A percentile compares a stretch with the other conserved stretches of the same genome.
Conservation (phyloP, 2,797 vertebrate genomes). For the Hapalemur alaotrensis region DNA sequence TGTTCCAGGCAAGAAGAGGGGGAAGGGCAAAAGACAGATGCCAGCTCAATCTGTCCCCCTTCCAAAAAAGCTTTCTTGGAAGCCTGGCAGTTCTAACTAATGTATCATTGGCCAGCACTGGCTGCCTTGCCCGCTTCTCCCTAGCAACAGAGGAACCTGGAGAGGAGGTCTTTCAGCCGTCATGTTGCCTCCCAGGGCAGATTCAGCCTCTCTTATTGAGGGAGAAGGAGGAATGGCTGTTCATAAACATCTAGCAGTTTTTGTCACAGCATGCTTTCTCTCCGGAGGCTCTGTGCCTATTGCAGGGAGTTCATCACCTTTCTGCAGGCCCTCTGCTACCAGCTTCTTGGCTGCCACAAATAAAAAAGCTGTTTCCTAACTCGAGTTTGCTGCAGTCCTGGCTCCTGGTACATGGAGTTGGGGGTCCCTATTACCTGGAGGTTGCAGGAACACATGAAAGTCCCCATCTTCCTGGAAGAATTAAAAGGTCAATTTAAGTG, state of each 20-base stretch:
- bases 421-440: neutral
- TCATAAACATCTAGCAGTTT: neutral
- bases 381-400: neutral
- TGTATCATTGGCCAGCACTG: neutral
- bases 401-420: neutral
- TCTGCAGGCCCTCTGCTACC: neutral
- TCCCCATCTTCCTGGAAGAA: neutral
- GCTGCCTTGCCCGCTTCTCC: neutral
- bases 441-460: neutral
- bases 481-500: neutral
- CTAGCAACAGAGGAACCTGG: neutral
- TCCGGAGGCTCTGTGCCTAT: neutral
- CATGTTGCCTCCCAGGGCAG: neutral
- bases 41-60: neutral
- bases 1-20: neutral
- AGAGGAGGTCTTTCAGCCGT: neutral
- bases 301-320: neutral
- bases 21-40: neutral
- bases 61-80: neutral
- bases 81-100: neutral
- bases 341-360: neutral
- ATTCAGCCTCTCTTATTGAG: neutral
- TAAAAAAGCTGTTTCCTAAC: neutral
- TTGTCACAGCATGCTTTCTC: neutral
- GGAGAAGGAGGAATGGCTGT: neutral